Base-by-base conservation (phyloP, 2,797 vertebrate species). In the Hipposideros larvatus region DNA sequence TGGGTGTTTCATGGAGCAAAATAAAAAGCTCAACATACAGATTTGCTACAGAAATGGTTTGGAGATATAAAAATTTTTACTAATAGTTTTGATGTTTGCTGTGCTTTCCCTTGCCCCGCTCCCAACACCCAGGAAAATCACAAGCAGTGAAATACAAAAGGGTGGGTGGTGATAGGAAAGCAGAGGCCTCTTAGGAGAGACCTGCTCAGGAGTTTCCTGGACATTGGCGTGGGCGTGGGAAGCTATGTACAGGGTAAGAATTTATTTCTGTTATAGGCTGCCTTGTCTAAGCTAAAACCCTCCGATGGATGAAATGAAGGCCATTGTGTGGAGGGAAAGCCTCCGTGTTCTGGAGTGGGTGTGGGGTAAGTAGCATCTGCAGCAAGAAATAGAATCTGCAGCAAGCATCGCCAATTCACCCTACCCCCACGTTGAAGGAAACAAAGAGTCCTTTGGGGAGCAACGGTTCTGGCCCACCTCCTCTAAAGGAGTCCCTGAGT, bases 381-480 rank as follows among this genome's bases (percentile, higher is more conserved):
- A 83, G 46, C 88, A 97, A 88, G 48, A 94, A 95, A 97, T 87
- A 95, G 96, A 88, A 89, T 84, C 77, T 24, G 68, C 90, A 7
- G 57, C 41, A 51, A 84, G 87, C 74, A 89, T 86, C 51, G 41
- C 19, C 68, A 77, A 79, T 41, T 92, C 83, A 95, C 92, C 94
- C 91, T 73, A 22, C 78, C 79, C 74, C 94, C 97, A 89, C 57
- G 7, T 0, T 80, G 16, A 55, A 79, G 46, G 85, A 97, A 91
- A 98, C 97, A 98, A 98, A 96, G 86, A 86, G 75, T 9, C 51
- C 51, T 96, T 57, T 87, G 87, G 92, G 86, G 87, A 73, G 22
- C 9, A 4, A 87, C 75, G 48, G 85, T 82, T 75, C 85, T 65
- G 77, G 84, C 16, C 31, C 92, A 46, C 18, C 51, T 43, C 61